Evolutionary conservation across 2,797 vertebrate species (phyloP).

Genomic region (Platalea minor): DNA sequence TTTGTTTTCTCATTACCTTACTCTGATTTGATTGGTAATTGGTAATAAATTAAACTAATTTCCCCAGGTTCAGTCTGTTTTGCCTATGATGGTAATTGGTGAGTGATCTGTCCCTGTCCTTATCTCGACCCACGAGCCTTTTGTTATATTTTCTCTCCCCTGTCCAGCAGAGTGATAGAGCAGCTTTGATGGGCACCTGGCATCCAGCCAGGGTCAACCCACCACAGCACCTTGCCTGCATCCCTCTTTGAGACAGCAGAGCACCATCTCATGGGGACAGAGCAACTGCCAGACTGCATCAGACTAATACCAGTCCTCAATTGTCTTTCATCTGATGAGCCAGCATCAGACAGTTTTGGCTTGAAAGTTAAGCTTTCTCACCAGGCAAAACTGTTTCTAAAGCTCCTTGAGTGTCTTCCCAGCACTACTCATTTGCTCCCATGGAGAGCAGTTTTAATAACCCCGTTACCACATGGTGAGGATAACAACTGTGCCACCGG

Average conservation of each 20-base stretch:
- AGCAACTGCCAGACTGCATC: not conserved
- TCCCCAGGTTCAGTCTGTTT: too few relatives aligned
- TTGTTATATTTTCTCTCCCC: too few relatives aligned
- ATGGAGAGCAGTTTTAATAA: not conserved
- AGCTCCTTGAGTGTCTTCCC: not conserved
- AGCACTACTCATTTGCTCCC: not conserved
- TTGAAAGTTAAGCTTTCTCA: not conserved
- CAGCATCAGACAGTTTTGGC: not conserved
- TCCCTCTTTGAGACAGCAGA: not conserved
- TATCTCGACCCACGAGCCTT: too few relatives aligned
- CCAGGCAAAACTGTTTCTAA: not conserved
- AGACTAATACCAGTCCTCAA: not conserved
- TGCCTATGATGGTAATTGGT: too few relatives aligned
- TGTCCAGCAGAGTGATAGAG: too few relatives aligned
- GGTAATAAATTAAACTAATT: too few relatives aligned
- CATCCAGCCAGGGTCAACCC: too few relatives aligned
- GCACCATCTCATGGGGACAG: not conserved
- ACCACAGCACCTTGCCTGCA: not conserved
- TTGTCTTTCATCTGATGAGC: not conserved
- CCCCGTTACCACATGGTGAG: not conserved
- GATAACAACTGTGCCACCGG: fast-evolving
- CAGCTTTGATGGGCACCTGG: too few relatives aligned
- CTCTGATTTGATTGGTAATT: too few relatives aligned
- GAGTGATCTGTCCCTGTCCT: too few relatives aligned
- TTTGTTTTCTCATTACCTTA: too few relatives aligned